phyloP scores from a whole-genome alignment of 2,113 vertebrate genomes.

The Gallinago undulata region DNA sequence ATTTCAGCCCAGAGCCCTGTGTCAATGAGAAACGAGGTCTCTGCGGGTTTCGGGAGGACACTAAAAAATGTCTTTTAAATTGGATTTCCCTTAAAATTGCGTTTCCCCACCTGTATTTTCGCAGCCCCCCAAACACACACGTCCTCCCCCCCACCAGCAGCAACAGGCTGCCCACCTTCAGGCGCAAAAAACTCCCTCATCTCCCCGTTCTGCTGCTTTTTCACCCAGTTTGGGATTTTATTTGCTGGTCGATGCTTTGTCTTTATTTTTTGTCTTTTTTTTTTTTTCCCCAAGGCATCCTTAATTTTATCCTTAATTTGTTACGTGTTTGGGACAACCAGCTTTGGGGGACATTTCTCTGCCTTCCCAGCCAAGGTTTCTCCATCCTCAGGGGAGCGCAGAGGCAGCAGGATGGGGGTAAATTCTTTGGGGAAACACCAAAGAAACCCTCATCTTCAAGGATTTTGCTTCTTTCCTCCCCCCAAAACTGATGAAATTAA shows the following conservation, averaged over 20 bases:
- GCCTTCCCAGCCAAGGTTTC: background rate
- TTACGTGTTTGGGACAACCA: background rate
- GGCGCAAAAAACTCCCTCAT: background rate
- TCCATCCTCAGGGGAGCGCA: background rate
- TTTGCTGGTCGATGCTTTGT: background rate
- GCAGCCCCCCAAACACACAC: no score
- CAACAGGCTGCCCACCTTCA: background rate
- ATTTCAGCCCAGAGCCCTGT: background rate
- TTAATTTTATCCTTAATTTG: background rate
- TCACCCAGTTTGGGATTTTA: background rate
- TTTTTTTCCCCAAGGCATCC: rapidly evolving
- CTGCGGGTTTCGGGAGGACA: rapidly evolving
- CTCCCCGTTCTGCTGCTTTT: background rate
- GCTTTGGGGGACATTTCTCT: background rate
- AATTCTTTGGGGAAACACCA: background rate
- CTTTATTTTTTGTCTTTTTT: background rate
- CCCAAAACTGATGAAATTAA: background rate
- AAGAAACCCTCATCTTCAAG: background rate
- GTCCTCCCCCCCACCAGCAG: background rate
- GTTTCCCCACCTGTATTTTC: background rate
- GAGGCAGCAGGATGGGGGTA: background rate
- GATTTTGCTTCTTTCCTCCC: background rate
- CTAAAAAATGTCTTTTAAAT: background rate
- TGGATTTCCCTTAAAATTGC: background rate
- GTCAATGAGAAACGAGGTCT: rapidly evolving